Percentiles rank a stretch among this genome's conserved stretches.
phyloP scores from a whole-genome alignment of 2,113 vertebrate genomes.

The Ornithorhynchus anatinus region DNA sequence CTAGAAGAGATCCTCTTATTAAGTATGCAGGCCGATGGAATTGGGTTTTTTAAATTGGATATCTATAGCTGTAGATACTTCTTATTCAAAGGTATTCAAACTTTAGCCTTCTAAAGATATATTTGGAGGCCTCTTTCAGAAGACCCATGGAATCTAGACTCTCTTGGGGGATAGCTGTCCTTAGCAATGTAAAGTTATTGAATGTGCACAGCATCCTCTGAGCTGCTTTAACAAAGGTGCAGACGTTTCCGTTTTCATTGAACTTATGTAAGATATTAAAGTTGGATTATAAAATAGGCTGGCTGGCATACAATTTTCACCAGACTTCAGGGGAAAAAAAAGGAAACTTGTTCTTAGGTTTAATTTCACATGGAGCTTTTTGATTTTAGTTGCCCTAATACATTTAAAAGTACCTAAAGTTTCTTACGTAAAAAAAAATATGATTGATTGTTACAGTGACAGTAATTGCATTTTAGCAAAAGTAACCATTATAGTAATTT shows the following conservation, averaged over 20 bases:
- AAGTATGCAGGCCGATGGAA: neutral
- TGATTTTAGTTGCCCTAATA: slow-evolving; percentile 69
- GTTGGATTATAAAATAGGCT: slow-evolving; percentile 22
- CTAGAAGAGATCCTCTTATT: neutral
- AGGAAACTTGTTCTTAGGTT: slow-evolving; percentile 41
- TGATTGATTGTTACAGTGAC: slow-evolving; percentile 82
- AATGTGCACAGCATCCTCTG: slow-evolving; percentile 1
- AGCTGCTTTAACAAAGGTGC: slow-evolving; percentile 34
- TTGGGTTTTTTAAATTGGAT: neutral
- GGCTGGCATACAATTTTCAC: slow-evolving; percentile 33
- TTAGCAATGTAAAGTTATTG: slow-evolving; percentile 10
- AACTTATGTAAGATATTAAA: slow-evolving; percentile 42
- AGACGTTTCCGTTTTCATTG: slow-evolving; percentile 11
- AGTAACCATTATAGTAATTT: slow-evolving; percentile 84
- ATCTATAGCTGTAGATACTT: neutral
- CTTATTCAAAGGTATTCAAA: neutral
- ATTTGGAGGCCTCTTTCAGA: neutral
- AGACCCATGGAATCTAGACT: neutral
- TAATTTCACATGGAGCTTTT: slow-evolving; percentile 48
- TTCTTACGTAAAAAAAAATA: slow-evolving; percentile 71
- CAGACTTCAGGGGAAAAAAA: slow-evolving; percentile 10
- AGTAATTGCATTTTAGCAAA: slow-evolving; percentile 84
- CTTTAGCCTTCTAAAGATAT: neutral
- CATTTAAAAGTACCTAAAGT: slow-evolving; percentile 69
- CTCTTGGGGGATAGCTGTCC: neutral